Conservation (phyloP, 1,140 invertebrate species). For the Drosophila rhopaloa region DNA sequence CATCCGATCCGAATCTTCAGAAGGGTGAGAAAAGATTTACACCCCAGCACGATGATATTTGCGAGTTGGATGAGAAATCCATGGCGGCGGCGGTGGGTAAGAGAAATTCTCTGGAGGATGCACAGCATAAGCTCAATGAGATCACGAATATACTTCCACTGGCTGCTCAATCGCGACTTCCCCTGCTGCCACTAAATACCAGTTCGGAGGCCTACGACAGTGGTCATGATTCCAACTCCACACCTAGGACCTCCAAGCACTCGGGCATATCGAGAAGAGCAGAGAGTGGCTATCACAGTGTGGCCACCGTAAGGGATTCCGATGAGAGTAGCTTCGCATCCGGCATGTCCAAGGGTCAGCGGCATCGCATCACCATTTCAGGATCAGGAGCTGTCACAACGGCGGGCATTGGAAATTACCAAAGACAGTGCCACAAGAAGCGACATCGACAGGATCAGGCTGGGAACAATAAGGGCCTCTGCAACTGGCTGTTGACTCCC, state of each 20-base stretch:
- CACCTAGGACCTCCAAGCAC: slow-evolving; percentile 91
- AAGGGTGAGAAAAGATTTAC: slow-evolving; percentile 86
- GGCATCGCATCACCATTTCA: slow-evolving; percentile 87
- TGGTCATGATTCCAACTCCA: slow-evolving; percentile 90
- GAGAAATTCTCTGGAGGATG: slow-evolving; percentile 89
- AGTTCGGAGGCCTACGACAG: slow-evolving; percentile 90
- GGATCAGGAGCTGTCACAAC: slow-evolving; percentile 20
- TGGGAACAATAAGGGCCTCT: slow-evolving; percentile 69
- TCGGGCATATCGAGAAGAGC: slow-evolving; percentile 90
- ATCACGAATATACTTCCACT: slow-evolving; percentile 84
- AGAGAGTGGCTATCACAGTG: slow-evolving; percentile 94
- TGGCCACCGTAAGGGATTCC: slow-evolving; percentile 90
- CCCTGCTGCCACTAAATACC: slow-evolving; percentile 76
- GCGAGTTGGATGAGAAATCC: slow-evolving; percentile 85
- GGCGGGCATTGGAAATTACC: slow-evolving; percentile 59
- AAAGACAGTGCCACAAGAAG: slow-evolving; percentile 69
- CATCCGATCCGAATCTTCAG: slow-evolving; percentile 95
- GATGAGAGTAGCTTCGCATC: slow-evolving; percentile 93
- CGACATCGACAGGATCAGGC: slow-evolving; percentile 68
- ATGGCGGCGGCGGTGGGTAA: slow-evolving; percentile 84
- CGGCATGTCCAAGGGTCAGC: slow-evolving; percentile 89
- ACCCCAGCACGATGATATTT: slow-evolving; percentile 71
- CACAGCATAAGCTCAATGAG: slow-evolving; percentile 85
- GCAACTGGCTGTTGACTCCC: slow-evolving; percentile 86
- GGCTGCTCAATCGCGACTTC: slow-evolving; percentile 84